Base-by-base conservation (phyloP, 2,888 invertebrate species). In the Caenorhabditis drosophilae region DNA sequence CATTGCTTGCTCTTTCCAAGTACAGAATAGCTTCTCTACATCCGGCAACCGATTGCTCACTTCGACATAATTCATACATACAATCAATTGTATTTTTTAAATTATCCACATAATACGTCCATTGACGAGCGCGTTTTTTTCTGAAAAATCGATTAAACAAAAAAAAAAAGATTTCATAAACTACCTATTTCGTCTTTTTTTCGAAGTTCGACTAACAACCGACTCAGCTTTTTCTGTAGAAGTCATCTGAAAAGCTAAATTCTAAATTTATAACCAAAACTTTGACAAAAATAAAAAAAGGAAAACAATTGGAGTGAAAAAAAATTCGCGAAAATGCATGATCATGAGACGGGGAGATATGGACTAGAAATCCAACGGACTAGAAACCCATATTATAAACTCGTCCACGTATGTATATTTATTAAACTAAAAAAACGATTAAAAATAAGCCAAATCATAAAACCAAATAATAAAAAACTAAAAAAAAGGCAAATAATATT, bases 81-180 rank as follows among this genome's bases (percentile, higher is more conserved):
- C 93, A 93, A 76, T 93, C 93, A 42, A 93, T 92, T 35, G 95
- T 92, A 75, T 93, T 87, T 84, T 93, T 91, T 53, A 97, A 86
- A 85, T 94, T 95, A 34, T 94, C 94, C 85, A 96, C 94, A 45
- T 96, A 87, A 77, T 93, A 89, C 0, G 93, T 93, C 97, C 96
- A 97, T 84, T 96, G 94, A 36, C 94, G 86, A 0, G 94, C 93
- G 9, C 77, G 66, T 42, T 72, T 74, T 56, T 69, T 72, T 38
- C 71, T 71, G 48, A 34, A 71, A 57, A 26, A 22, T 2, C n/a
- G 23, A 18, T 45, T 25, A 36, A n/a, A 12, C 4, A 12, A 36
- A 15, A 16, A 36, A 11, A 4, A 7, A 36, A 12, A 7, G 4
- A n/a, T n/a, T n/a, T n/a, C 16, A 12, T 25, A 6, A 27, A 27